Evolutionary conservation across 2,797 vertebrate species (phyloP), one percentile per base, ranked within the genome.

Genomic region (Octomys mimax): DNA sequence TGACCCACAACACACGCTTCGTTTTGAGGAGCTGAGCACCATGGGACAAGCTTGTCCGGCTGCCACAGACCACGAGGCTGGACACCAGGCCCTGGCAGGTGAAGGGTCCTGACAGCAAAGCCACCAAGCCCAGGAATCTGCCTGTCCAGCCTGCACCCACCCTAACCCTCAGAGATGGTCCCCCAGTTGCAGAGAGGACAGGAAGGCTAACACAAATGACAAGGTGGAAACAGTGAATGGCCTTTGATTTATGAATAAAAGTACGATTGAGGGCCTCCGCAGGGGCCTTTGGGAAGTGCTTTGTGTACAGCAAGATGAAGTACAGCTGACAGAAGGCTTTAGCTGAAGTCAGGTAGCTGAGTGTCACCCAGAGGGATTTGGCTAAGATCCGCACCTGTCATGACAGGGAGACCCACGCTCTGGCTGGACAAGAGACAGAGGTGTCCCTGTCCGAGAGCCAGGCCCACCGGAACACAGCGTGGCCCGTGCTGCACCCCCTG

Each of bases 221-320:
- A 33, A 57, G 81, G 39, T 81, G 36, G 52, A 39, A 77, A n/a
- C 5, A 8, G 70, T 66, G 39, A 83, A 80, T 49, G 75, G 61
- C 36, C 62, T 95, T 84, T 39, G 81, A 52, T 89, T 91, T 49
- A 73, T 77, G 36, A 78, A 78, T 86, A 49, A 77, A 92, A 73
- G 68, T 52, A 1, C 68, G 28, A 75, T 81, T 86, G 3, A 46
- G 31, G n/a, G 18, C 79, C 54, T 91, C 71, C 21, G 0, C 5
- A 16, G 80, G 39, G 39, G 82, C n/a, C 42, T 92, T 66, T 42
- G 88, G 42, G 82, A 81, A 96, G 87, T 81, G 46, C n/a, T 52
- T 84, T 92, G 89, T 82, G 36, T 93, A 78, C 26, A 81, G 70
- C 71, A 42, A 93, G 83, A 52, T 42, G 39, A 91, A 91, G 70